Evolutionary conservation across 2,888 invertebrate species (phyloP).

Genomic region (Drosophila formosana): DNA sequence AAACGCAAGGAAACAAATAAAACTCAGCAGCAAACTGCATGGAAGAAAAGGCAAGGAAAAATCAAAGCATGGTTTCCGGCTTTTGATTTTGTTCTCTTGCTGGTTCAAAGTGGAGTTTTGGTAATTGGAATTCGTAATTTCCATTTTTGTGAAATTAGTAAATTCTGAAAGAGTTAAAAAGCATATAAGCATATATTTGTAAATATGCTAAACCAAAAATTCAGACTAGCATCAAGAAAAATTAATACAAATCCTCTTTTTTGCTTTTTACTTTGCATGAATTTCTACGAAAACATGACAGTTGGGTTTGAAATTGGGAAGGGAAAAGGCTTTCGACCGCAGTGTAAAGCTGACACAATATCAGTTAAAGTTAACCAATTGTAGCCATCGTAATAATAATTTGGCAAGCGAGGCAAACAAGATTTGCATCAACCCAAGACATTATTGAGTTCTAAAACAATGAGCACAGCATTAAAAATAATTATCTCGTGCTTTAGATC

Average conservation of each 20-base stretch:
- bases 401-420: slow-evolving; percentile 44
- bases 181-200: no score
- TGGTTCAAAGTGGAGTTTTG: no score
- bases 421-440: slow-evolving; percentile 20
- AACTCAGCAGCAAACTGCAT: no score
- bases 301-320: background rate
- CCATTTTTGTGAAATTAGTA: no score
- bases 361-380: slow-evolving; percentile 32
- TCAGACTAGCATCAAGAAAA: background rate
- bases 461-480: slow-evolving; percentile 66
- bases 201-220: no score
- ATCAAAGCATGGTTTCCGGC: no score
- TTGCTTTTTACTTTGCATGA: no score
- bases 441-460: slow-evolving; percentile 69
- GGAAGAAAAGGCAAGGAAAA: no score
- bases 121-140: no score
- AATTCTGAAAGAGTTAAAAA: no score
- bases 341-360: background rate
- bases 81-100: no score
- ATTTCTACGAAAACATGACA: background rate
- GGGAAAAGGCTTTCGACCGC: background rate
- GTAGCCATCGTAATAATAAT: slow-evolving; percentile 49
- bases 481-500: slow-evolving; percentile 56
- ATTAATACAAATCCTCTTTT: background rate
- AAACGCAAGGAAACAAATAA: no score